Percentiles rank a stretch among this genome's conserved stretches.
Evolutionary conservation across 2,113 vertebrate species (phyloP).

Genomic region (Isichthys henryi): DNA sequence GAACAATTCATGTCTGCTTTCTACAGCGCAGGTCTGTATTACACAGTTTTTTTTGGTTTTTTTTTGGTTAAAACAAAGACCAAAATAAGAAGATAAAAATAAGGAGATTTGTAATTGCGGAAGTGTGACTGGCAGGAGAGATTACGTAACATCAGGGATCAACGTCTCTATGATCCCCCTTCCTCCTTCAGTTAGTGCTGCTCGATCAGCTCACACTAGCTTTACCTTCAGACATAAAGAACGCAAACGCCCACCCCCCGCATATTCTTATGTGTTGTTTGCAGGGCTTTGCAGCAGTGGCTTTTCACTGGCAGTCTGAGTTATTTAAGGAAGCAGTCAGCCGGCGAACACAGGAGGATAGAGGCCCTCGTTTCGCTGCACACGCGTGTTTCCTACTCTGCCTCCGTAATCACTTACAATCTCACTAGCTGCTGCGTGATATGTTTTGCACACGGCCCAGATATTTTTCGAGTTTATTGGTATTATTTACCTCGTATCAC

Average conservation of each 20-base stretch:
- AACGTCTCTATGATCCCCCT: not conserved
- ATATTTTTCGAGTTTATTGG: not conserved
- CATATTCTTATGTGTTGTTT: not conserved
- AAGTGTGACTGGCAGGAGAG: not conserved
- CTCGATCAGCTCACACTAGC: not conserved
- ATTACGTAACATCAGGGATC: not conserved
- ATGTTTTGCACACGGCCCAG: not conserved
- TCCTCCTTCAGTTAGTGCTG: not conserved
- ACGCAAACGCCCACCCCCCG: not conserved
- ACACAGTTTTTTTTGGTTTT: not conserved
- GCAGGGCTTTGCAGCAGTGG: not conserved
- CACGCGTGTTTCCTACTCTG: not conserved
- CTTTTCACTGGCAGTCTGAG: not conserved
- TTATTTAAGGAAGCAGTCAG: constrained; percentile 3
- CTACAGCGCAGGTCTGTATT: not conserved
- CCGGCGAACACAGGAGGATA: not conserved
- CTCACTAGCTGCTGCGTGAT: not conserved
- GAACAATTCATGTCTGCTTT: not conserved
- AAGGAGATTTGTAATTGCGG: not conserved
- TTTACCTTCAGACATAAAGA: not conserved
- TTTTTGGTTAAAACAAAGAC: not conserved
- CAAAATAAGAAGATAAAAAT: not conserved
- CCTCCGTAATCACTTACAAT: not conserved
- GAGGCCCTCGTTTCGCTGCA: not conserved
- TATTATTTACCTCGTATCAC: not conserved